Evolutionary conservation across 2,888 invertebrate genomes (phyloP).

Genomic region (Pasiphila rectangulata): DNA sequence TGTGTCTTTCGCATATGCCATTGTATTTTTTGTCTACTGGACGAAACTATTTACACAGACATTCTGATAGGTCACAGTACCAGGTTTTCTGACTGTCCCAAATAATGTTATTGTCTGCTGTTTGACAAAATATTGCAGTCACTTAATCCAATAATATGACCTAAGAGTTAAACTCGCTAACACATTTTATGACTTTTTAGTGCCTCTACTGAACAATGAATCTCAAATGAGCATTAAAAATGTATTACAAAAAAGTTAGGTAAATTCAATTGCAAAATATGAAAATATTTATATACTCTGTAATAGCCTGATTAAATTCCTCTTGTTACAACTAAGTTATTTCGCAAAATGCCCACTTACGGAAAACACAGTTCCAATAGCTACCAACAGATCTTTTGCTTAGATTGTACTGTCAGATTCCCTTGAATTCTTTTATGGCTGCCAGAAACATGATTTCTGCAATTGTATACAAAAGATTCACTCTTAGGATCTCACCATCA

Average conservation of each 20-base stretch:
- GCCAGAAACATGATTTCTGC: too few relatives aligned
- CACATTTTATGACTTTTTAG: constrained; percentile 10
- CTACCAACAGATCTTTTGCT: background rate
- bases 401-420: background rate
- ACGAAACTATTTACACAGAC: constrained; percentile 45
- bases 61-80: constrained; percentile 23
- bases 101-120: too few relatives aligned
- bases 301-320: constrained; percentile 7
- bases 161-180: constrained; percentile 1
- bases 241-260: constrained; percentile 19
- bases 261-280: constrained; percentile 30
- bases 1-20: constrained; percentile 40
- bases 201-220: constrained; percentile 11
- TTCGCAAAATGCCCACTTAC: background rate
- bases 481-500: too few relatives aligned
- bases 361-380: too few relatives aligned
- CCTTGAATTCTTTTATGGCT: too few relatives aligned
- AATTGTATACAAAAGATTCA: too few relatives aligned
- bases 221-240: constrained; percentile 15
- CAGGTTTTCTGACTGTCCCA: background rate
- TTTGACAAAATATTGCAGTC: too few relatives aligned
- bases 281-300: constrained; percentile 11
- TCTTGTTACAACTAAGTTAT: constrained; percentile 3
- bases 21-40: constrained; percentile 47
- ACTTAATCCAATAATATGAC: background rate